Evolutionary conservation across 2,113 vertebrate genomes (phyloP).

Genomic region (Potamarius usumacintae): DNA sequence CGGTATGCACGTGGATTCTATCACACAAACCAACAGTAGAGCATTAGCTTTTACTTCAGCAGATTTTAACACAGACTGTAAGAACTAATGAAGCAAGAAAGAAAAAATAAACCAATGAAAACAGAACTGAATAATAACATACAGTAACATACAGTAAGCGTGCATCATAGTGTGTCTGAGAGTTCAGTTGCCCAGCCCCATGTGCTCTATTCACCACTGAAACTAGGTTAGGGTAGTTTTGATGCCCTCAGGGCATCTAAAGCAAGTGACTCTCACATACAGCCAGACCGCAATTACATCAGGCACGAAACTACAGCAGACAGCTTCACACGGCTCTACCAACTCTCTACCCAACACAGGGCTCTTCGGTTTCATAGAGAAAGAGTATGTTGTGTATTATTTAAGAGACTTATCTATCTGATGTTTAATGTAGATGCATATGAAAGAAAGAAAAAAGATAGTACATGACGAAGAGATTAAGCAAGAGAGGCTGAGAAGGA

Average conservation of each 20-base stretch:
- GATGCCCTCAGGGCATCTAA: slow-evolving; percentile 40
- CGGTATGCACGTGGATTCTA: neutral
- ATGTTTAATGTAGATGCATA: slow-evolving; percentile 25
- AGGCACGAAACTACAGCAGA: slow-evolving; percentile 22
- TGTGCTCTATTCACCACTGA: slow-evolving; percentile 18
- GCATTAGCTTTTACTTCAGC: neutral
- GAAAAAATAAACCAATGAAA: neutral
- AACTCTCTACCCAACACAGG: too few species aligned
- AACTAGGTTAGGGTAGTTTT: slow-evolving; percentile 45
- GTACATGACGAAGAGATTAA: neutral
- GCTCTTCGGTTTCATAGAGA: neutral
- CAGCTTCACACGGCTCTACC: neutral
- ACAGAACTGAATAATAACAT: neutral
- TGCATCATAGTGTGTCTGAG: neutral
- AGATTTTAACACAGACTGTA: neutral
- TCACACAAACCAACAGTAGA: neutral
- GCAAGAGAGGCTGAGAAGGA: neutral
- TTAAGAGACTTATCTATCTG: slow-evolving; percentile 9
- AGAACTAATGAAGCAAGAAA: neutral
- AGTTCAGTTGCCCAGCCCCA: slow-evolving; percentile 14
- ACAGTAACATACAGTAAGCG: neutral
- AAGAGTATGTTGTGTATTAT: slow-evolving; percentile 24
- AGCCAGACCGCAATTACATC: slow-evolving; percentile 9
- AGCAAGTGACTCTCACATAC: slow-evolving; percentile 46
- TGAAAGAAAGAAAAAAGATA: slow-evolving; percentile 1